phyloP scores from a whole-genome alignment of 2,113 vertebrate genomes.

The Copsychus sechellarum region DNA sequence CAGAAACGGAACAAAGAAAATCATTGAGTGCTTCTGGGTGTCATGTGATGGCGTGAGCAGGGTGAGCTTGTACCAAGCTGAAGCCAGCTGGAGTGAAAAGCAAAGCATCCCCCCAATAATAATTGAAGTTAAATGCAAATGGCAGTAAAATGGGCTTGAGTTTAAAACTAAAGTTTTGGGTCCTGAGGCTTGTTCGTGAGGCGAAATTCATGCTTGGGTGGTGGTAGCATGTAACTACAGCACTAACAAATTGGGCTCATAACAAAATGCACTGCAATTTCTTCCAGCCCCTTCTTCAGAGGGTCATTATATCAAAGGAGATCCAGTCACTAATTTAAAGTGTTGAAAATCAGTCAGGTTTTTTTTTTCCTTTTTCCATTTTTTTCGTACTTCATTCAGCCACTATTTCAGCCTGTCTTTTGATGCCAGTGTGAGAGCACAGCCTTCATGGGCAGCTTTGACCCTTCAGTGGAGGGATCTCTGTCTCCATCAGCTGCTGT shows the following conservation, averaged over 20 bases:
- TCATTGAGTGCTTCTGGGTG: constrained; percentile 4
- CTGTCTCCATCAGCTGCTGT: background rate
- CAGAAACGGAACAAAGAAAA: constrained; percentile 33
- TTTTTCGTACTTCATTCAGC: background rate
- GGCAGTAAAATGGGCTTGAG: background rate
- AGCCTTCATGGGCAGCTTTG: background rate
- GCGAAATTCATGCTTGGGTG: background rate
- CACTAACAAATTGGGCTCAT: background rate
- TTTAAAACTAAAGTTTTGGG: background rate
- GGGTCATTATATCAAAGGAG: background rate
- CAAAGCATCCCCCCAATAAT: background rate
- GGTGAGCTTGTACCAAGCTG: constrained; percentile 43
- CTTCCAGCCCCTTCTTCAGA: background rate
- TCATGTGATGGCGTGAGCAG: constrained; percentile 21
- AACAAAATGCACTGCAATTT: background rate
- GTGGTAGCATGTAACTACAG: rapidly evolving
- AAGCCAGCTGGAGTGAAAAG: background rate
- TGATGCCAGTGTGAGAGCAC: background rate
- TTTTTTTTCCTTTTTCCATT: background rate
- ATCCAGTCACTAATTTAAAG: background rate
- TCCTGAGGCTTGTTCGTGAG: background rate
- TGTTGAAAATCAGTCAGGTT: background rate
- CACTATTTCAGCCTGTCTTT: background rate
- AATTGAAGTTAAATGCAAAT: background rate
- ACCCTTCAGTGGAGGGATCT: background rate